Percentiles rank a stretch among this genome's conserved stretches.
These are phyloP conservation scores for Anomalospiza imberbis DNA, from an alignment of 2,797 vertebrate genomes.

Conservation along the genomic window DNA sequence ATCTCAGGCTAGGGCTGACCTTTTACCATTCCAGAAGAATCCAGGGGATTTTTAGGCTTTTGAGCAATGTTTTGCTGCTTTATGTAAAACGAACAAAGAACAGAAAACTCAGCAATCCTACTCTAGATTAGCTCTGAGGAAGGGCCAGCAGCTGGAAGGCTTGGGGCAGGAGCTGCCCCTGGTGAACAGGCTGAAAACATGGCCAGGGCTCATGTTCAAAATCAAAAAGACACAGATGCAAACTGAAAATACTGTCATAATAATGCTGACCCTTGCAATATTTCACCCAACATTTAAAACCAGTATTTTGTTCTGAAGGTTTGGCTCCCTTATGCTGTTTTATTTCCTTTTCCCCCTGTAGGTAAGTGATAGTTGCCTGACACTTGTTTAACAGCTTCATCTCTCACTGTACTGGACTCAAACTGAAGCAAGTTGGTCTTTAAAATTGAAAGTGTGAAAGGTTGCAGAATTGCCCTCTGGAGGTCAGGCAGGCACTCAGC, in stretches of 20 bases:
- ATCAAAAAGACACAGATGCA: neutral
- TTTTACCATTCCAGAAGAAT: neutral
- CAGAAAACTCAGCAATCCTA: neutral
- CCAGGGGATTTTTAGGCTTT: neutral
- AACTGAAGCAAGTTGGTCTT: neutral
- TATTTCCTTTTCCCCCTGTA: neutral
- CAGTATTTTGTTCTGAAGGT: neutral
- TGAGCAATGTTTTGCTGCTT: neutral
- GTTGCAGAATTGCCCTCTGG: neutral
- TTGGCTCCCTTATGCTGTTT: accelerated
- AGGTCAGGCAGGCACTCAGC: neutral
- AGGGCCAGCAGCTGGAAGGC: neutral
- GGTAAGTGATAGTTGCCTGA: neutral
- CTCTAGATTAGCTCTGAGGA: neutral
- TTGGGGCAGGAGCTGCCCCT: neutral
- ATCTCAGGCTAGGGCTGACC: neutral
- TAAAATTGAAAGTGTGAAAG: neutral
- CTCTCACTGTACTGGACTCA: neutral
- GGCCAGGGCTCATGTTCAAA: neutral
- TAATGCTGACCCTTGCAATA: neutral
- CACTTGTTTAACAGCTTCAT: neutral
- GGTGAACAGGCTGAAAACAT: neutral
- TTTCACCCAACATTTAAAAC: neutral
- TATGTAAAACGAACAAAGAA: neutral
- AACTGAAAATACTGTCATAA: neutral